A percentile compares a stretch with the other conserved stretches of the same genome.
phyloP scores from a whole-genome alignment of 2,888 invertebrate genomes.

The Rhynchonema sp. region DNA sequence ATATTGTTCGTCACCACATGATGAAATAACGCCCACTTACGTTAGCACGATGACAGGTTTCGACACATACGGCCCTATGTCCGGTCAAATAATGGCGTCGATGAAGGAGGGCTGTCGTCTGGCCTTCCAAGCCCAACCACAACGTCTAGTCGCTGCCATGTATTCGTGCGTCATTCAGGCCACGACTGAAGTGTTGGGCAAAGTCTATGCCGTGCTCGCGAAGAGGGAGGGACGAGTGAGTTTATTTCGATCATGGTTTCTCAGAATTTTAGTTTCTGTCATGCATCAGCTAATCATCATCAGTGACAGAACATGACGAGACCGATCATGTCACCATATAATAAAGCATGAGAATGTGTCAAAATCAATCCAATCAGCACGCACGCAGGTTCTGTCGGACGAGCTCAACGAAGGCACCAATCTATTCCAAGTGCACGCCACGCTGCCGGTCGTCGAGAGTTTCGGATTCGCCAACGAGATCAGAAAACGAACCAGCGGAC shows the following conservation, averaged over 20 bases:
- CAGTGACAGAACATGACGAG: too few species aligned
- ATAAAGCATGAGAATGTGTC: too few species aligned
- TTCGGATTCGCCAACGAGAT: constrained; percentile 83
- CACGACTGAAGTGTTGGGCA: constrained; percentile 66
- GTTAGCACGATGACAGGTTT: too few species aligned
- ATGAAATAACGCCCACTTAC: too few species aligned
- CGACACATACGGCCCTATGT: background rate
- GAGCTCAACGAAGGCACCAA: constrained; percentile 72
- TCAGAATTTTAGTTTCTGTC: too few species aligned
- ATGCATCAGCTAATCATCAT: too few species aligned
- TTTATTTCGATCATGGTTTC: background rate
- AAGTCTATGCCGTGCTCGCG: constrained; percentile 75
- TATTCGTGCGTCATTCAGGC: constrained; percentile 61
- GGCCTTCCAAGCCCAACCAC: constrained; percentile 37
- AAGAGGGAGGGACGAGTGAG: constrained; percentile 58
- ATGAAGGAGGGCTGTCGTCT: constrained; percentile 50
- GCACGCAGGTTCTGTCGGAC: constrained; percentile 51
- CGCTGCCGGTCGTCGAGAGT: constrained; percentile 86
- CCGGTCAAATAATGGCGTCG: constrained; percentile 66
- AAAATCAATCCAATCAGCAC: too few species aligned
- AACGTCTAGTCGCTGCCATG: constrained; percentile 83
- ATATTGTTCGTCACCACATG: too few species aligned
- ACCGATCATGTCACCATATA: too few species aligned
- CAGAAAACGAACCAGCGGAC: constrained; percentile 79
- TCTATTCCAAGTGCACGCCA: constrained; percentile 66